phyloP scores from a whole-genome alignment of 1,140 invertebrate species.

The Bilobella aurantiaca region DNA sequence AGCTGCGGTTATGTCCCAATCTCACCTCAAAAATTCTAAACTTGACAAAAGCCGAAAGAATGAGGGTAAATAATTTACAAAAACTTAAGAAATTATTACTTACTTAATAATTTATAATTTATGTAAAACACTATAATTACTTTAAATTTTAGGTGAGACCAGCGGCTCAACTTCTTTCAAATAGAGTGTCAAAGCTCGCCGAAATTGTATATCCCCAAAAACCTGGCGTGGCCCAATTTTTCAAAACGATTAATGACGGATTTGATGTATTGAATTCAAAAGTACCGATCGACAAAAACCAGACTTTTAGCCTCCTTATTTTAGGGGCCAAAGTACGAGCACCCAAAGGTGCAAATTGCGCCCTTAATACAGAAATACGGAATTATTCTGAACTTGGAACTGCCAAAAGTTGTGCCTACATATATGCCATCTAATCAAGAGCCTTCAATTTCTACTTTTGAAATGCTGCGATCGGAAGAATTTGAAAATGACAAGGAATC shows the following conservation, averaged over 20 bases:
- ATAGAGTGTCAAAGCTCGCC: constrained; percentile 20
- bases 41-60: constrained; percentile 15
- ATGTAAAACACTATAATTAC: constrained; percentile 10
- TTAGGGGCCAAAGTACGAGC: not conserved
- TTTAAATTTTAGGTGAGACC: not conserved
- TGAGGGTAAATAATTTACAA: constrained; percentile 22
- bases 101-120: constrained; percentile 18
- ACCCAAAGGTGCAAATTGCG: constrained; percentile 1
- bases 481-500: not conserved
- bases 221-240: constrained; percentile 12
- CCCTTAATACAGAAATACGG: not conserved
- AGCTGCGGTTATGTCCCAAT: constrained; percentile 27
- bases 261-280: constrained; percentile 31
- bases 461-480: not conserved
- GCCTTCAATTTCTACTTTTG: not conserved
- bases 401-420: not conserved
- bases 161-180: constrained; percentile 11
- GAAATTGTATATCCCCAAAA: constrained; percentile 8
- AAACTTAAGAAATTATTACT: too few relatives aligned
- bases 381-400: not conserved
- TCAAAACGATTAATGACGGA: constrained; percentile 23
- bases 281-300: not conserved
- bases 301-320: not conserved
- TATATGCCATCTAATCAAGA: not conserved
- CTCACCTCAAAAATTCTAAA: constrained; percentile 9